Percentiles rank a stretch among this genome's conserved stretches.
Evolutionary conservation across 2,888 invertebrate species (phyloP).

Genomic region (Fragum whitleyi): DNA sequence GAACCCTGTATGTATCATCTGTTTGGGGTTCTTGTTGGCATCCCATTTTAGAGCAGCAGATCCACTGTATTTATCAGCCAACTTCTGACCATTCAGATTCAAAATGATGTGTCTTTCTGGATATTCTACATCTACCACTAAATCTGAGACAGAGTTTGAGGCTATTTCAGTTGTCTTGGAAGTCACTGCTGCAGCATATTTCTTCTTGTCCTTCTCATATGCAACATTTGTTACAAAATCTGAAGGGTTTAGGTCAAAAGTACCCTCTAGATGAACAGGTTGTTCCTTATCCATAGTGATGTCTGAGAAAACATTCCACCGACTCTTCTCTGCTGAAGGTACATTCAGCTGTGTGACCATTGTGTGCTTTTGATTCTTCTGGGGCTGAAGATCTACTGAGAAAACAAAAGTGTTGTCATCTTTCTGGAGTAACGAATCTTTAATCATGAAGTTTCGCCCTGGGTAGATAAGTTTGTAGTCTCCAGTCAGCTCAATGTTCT

Average conservation of each 20-base stretch:
- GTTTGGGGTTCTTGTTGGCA: slow-evolving; percentile 58
- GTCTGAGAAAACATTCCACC: slow-evolving; percentile 62
- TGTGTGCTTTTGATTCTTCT: slow-evolving; percentile 53
- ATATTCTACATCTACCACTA: slow-evolving; percentile 61
- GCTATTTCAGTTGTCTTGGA: slow-evolving; percentile 42
- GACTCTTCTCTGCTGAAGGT: slow-evolving; percentile 23
- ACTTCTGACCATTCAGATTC: slow-evolving; percentile 51
- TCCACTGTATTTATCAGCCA: slow-evolving; percentile 43
- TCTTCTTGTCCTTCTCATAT: slow-evolving; percentile 46
- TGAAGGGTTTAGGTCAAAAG: slow-evolving; percentile 53
- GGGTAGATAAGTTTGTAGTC: slow-evolving; percentile 66
- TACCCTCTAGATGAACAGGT: slow-evolving; percentile 62
- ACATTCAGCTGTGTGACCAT: slow-evolving; percentile 61
- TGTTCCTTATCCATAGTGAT: slow-evolving; percentile 58
- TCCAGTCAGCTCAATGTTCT: slow-evolving; percentile 62
- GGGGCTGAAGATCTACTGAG: slow-evolving; percentile 57
- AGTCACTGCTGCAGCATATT: slow-evolving; percentile 39
- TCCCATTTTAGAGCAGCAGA: slow-evolving; percentile 69
- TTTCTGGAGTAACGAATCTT: slow-evolving; percentile 62
- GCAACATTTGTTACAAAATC: slow-evolving; percentile 55
- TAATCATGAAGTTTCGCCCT: slow-evolving; percentile 66
- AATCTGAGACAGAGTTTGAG: slow-evolving; percentile 21
- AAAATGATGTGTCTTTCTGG: slow-evolving; percentile 66
- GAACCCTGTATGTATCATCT: slow-evolving; percentile 43
- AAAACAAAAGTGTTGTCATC: slow-evolving; percentile 64